These are phyloP conservation scores for Chamaetylas fuelleborni DNA, from an alignment of 2,113 vertebrate species.

Conservation along the genomic window DNA sequence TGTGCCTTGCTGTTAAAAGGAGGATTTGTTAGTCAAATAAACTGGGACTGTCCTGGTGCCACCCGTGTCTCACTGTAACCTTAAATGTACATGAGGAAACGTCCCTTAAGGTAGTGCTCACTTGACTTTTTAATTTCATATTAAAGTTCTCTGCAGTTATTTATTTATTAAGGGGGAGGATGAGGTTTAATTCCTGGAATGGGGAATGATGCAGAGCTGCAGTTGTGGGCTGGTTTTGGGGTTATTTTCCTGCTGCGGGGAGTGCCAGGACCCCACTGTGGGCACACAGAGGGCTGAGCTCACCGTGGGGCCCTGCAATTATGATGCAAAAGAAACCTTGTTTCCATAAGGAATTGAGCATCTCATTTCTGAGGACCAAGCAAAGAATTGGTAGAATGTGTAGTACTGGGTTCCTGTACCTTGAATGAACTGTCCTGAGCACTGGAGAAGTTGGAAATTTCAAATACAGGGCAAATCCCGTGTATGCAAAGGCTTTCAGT, in stretches of 20 bases:
- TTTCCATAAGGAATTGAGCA: not conserved
- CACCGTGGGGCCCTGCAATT: not conserved
- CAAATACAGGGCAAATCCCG: not conserved
- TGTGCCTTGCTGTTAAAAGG: not conserved
- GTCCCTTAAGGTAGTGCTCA: not conserved
- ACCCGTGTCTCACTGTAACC: not conserved
- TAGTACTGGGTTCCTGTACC: not conserved
- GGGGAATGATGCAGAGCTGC: not conserved
- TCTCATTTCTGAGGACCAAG: not conserved
- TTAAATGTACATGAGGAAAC: not conserved
- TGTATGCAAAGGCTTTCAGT: not conserved
- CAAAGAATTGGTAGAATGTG: not conserved
- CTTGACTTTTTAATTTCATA: not conserved
- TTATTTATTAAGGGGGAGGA: not conserved
- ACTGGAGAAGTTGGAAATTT: not conserved
- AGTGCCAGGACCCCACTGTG: not conserved
- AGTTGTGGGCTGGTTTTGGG: not conserved
- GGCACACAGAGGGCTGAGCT: not conserved
- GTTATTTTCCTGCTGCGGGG: not conserved
- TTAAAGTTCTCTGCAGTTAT: not conserved
- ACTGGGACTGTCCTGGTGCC: not conserved
- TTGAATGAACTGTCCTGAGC: not conserved
- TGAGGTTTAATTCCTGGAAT: not conserved
- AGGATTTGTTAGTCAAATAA: conserved; percentile 39
- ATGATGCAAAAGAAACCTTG: not conserved